These are phyloP conservation scores for Orbicella faveolata DNA, from an alignment of 64 coral and sea anemone genomes.

Conservation along the genomic window DNA sequence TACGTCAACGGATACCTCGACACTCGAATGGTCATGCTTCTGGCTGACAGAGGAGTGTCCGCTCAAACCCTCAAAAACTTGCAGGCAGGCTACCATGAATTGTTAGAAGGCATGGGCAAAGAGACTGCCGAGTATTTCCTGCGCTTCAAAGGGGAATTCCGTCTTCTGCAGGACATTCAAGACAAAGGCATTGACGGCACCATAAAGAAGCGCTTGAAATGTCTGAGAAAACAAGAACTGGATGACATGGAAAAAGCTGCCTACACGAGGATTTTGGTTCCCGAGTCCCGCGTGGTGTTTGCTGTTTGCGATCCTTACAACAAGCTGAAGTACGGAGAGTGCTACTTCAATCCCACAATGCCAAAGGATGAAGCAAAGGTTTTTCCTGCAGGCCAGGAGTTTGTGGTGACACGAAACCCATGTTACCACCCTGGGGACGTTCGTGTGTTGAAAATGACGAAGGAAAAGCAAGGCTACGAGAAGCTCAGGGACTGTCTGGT, in stretches of 20 bases:
- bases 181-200: background rate
- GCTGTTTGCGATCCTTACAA: conserved; percentile 68
- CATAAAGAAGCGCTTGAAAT: background rate
- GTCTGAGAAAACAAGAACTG: conserved; percentile 13
- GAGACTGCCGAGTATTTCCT: background rate
- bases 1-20: conserved; percentile 60
- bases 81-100: conserved; percentile 53
- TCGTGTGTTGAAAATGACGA: conserved; percentile 38
- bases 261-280: conserved; percentile 51
- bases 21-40: conserved; percentile 46
- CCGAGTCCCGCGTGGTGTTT: conserved; percentile 57
- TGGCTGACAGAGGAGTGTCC: conserved; percentile 44
- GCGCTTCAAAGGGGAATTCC: conserved; percentile 13
- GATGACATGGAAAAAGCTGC: conserved; percentile 23
- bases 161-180: background rate
- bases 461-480: background rate
- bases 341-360: conserved; percentile 62
- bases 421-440: conserved; percentile 65
- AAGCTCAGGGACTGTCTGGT: conserved; percentile 59
- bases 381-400: background rate
- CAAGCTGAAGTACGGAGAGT: conserved; percentile 45
- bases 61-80: conserved; percentile 33
- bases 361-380: background rate
- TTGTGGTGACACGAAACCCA: conserved; percentile 47
- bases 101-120: conserved; percentile 33